These are phyloP conservation scores for Xenopus laevis DNA, from an alignment of 2,113 vertebrate species.

Conservation along the genomic window DNA sequence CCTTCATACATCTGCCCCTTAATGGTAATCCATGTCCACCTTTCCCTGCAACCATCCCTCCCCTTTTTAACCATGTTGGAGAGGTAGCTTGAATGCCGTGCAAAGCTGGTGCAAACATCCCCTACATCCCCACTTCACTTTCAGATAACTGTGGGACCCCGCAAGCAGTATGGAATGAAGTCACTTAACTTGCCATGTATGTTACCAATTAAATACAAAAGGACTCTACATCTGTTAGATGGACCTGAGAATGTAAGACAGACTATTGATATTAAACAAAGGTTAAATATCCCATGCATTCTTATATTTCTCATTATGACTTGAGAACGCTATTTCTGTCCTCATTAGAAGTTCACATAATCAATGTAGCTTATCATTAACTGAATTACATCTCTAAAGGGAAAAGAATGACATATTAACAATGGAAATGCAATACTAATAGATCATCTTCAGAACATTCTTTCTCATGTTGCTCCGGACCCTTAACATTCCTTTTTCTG, in stretches of 20 bases:
- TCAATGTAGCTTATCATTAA: slow-evolving; percentile 30
- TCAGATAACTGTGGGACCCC: not conserved
- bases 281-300: slow-evolving; percentile 19
- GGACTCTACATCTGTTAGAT: slow-evolving; percentile 16
- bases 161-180: not conserved
- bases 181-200: not conserved
- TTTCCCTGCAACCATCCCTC: too few relatives aligned
- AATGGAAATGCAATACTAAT: slow-evolving; percentile 23
- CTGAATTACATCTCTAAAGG: slow-evolving; percentile 9
- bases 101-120: too few relatives aligned
- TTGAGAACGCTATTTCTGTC: slow-evolving; percentile 29
- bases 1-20: too few relatives aligned
- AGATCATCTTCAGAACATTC: not conserved
- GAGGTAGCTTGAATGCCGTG: too few relatives aligned
- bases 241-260: slow-evolving; percentile 23
- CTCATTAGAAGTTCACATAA: slow-evolving; percentile 35
- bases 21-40: too few relatives aligned
- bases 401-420: slow-evolving; percentile 3
- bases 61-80: too few relatives aligned
- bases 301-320: slow-evolving; percentile 34
- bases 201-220: slow-evolving; percentile 16
- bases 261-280: slow-evolving; percentile 44
- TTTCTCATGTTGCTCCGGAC: not conserved
- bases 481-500: not conserved
- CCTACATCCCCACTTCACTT: too few relatives aligned